These are phyloP conservation scores for Chlorodrepanis virens DNA, from an alignment of 2,113 vertebrate genomes.

Conservation along the genomic window DNA sequence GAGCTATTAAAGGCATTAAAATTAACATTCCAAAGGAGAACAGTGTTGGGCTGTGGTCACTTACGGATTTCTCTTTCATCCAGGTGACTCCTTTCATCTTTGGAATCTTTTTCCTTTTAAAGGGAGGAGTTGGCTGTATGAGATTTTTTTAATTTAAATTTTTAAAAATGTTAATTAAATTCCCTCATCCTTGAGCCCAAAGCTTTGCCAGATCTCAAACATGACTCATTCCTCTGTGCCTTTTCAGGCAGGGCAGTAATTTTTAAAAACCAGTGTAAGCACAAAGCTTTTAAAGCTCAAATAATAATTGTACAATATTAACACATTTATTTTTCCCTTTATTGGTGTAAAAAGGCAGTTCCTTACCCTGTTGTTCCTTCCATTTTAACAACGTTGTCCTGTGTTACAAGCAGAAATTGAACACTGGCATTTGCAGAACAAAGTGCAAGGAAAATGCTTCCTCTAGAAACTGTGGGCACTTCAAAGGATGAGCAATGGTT, in stretches of 20 bases:
- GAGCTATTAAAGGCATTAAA: neutral
- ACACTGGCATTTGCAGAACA: neutral
- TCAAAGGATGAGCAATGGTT: rapidly evolving
- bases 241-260: neutral
- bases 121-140: neutral
- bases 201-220: neutral
- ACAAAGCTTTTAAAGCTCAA: neutral
- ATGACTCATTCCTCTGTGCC: neutral
- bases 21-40: neutral
- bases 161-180: neutral
- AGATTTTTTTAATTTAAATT: neutral
- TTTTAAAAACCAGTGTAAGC: neutral
- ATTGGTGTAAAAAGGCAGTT: neutral
- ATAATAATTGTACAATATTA: neutral
- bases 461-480: neutral
- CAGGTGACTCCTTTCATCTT: neutral
- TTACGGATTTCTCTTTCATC: neutral
- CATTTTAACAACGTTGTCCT: rapidly evolving
- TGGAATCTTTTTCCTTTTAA: neutral
- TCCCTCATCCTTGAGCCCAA: neutral
- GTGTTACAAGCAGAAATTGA: neutral
- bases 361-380: neutral
- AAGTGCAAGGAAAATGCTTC: neutral
- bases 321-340: neutral
- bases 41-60: neutral